Percentiles rank a stretch among this genome's conserved stretches.
phyloP scores from a whole-genome alignment of 2,888 invertebrate species.

The Tetheella fluctuosa region DNA sequence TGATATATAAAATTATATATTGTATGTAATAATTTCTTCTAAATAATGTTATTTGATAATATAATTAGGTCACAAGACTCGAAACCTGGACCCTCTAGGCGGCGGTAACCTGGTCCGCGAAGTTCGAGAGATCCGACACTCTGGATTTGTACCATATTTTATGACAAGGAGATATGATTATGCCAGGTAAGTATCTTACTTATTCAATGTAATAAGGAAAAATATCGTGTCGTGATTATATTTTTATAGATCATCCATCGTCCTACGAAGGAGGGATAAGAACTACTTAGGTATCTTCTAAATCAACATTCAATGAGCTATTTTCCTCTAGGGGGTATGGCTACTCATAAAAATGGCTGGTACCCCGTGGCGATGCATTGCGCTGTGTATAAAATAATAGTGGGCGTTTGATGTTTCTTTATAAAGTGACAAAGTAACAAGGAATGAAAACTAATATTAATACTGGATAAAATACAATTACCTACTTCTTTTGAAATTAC shows the following conservation, averaged over 20 bases:
- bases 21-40: conserved; percentile 10
- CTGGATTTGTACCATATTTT: conserved; percentile 55
- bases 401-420: background rate
- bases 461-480: too few species aligned
- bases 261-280: background rate
- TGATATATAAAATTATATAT: conserved; percentile 3
- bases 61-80: conserved; percentile 70
- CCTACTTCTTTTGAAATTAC: too few species aligned
- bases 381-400: background rate
- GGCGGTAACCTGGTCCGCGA: conserved; percentile 72
- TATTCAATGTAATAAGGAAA: background rate
- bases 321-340: background rate
- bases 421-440: background rate
- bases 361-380: background rate
- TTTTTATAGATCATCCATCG: conserved; percentile 5
- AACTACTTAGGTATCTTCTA: background rate
- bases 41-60: conserved; percentile 16
- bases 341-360: background rate
- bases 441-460: background rate
- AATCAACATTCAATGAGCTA: background rate
- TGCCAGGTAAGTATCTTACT: conserved; percentile 51
- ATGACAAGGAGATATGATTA: conserved; percentile 54
- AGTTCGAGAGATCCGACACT: conserved; percentile 63
- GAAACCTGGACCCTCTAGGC: conserved; percentile 65
- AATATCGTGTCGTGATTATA: background rate